Base-by-base conservation (phyloP, 2,797 vertebrate genomes). In the Micropoecilia bifurca region DNA sequence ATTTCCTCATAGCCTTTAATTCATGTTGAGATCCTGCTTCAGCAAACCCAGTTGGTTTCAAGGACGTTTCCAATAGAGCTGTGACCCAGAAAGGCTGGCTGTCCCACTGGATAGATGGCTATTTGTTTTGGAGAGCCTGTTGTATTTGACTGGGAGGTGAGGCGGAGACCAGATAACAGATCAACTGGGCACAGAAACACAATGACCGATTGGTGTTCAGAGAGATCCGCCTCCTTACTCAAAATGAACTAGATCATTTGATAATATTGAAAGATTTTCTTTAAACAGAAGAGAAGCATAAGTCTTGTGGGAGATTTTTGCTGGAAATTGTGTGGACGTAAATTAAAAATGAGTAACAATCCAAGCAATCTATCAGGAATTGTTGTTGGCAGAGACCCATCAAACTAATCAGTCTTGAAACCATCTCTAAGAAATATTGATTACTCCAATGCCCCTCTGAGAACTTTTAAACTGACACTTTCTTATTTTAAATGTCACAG, bases 71-170 rank as follows among this genome's bases (percentile, higher is more conserved):
- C 79, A 80, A 76, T 74, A 0, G 9, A 88, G 86, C 84, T 53
- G 78, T 85, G 89, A 91, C 91, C 91, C 89, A 82, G 72, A 88
- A 91, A 75, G 73, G 7, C 72, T 50, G 75, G 36, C 83, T 79
- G 80, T 87, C 88, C 89, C 77, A 9, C 71, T 43, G 77, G 89
- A 86, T 36, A 69, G 82, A 89, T 53, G 16, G 71, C 72, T 92
- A 83, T 94, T 95, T 94, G 90, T 90, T 93, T 92, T 89, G 91
- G 90, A 91, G 76, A 33, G 87, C 41, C 72, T 79, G 84, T 83
- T 85, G 76, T 86, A 88, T 94, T 92, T 93, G 92, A 91, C 92
- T 71, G 50, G 81, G 83, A 83, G 57, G 80, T 79, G 82, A 84
- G 82, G 88, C 59, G 78, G 81, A 83, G 43, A 81, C 68, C 77